A percentile compares a stretch with the other conserved stretches of the same genome.
These are phyloP conservation scores for Morpho helenor DNA, from an alignment of 2,888 invertebrate species.

Conservation along the genomic window DNA sequence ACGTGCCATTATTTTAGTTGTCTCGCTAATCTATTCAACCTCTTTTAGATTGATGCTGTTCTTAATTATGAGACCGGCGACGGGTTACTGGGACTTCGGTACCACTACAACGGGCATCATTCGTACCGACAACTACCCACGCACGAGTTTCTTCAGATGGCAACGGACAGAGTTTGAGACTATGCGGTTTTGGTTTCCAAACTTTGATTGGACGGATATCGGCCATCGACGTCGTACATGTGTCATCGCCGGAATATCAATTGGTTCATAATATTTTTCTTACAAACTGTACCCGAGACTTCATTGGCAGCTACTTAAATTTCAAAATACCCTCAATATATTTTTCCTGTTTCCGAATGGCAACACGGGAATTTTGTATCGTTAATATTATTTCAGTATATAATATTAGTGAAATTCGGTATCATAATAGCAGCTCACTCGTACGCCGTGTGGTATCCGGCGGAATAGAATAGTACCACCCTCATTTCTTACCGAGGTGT, in stretches of 20 bases:
- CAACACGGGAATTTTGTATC: no score
- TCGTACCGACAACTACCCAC: constrained; percentile 7
- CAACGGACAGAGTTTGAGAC: constrained; percentile 22
- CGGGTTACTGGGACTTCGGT: constrained; percentile 29
- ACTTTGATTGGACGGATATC: constrained; percentile 26
- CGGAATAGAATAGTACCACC: no score
- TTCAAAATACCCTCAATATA: background rate
- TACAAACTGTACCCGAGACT: no score
- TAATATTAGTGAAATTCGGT: no score
- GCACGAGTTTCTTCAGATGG: constrained; percentile 32
- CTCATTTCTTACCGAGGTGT: no score
- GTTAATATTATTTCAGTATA: no score
- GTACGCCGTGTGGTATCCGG: no score
- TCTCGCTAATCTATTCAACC: no score
- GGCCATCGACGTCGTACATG: constrained; percentile 16
- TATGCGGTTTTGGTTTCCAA: constrained; percentile 9
- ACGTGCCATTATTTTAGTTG: no score
- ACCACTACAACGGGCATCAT: constrained; percentile 22
- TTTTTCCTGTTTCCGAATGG: no score
- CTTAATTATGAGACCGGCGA: background rate
- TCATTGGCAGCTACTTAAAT: no score
- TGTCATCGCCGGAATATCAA: constrained; percentile 28
- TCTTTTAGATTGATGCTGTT: constrained; percentile 15
- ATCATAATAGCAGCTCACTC: no score
- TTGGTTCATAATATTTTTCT: constrained; percentile 18